phyloP scores from a whole-genome alignment of 2,888 invertebrate genomes.

The Scaptomyza reducta region DNA sequence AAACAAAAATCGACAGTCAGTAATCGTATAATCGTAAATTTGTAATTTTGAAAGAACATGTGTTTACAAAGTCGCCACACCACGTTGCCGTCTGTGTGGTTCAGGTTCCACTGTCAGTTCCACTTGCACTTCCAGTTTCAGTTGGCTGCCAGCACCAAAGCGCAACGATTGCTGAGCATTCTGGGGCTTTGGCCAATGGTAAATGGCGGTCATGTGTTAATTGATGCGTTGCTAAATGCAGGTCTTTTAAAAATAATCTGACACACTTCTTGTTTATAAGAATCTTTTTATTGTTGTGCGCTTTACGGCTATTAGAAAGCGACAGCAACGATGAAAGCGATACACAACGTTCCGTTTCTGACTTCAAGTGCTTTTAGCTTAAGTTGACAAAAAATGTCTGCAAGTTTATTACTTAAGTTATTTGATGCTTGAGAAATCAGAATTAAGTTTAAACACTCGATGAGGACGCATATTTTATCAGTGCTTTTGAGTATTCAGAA shows the following conservation, averaged over 20 bases:
- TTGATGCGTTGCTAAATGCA: slow-evolving; percentile 60
- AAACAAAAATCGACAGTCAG: slow-evolving; percentile 59
- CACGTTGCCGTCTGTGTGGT: slow-evolving; percentile 4
- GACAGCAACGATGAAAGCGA: slow-evolving; percentile 39
- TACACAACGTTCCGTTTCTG: slow-evolving; percentile 22
- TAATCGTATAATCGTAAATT: slow-evolving; percentile 68
- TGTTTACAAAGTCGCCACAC: slow-evolving; percentile 58
- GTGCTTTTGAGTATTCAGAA: not conserved
- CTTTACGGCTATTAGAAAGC: slow-evolving; percentile 56
- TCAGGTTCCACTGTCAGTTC: slow-evolving; percentile 11
- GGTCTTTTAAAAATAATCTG: slow-evolving; percentile 59
- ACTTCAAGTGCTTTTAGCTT: not conserved
- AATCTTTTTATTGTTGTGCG: slow-evolving; percentile 12
- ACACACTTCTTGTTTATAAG: slow-evolving; percentile 55
- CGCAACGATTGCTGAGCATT: slow-evolving; percentile 26
- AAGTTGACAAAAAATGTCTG: not conserved
- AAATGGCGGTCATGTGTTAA: slow-evolving; percentile 62
- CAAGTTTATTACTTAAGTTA: not conserved
- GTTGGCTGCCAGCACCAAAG: slow-evolving; percentile 33
- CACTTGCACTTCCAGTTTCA: slow-evolving; percentile 37
- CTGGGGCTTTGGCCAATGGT: slow-evolving; percentile 13
- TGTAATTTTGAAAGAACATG: slow-evolving; percentile 76
- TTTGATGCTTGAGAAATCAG: not conserved
- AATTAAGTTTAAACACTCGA: not conserved
- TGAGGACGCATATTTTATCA: not conserved